Base-by-base conservation (phyloP, 2,888 invertebrate species). In the Portevinia maculata region DNA sequence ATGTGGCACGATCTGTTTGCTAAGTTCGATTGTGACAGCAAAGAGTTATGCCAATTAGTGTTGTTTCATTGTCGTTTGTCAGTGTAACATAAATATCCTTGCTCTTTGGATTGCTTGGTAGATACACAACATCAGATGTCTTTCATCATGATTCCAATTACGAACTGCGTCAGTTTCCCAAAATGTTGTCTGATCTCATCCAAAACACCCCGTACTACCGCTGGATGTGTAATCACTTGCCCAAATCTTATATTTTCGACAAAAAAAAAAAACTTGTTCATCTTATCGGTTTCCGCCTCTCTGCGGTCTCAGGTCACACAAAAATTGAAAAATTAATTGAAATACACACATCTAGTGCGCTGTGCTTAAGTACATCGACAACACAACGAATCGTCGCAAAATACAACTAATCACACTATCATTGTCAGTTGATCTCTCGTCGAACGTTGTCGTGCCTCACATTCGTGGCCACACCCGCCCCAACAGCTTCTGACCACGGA, bases 291-390 rank as follows among this genome's bases (percentile, higher is more conserved):
- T 75, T 76, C 59, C 81, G 81, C 48, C 70, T 70, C 21, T 57
- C 9, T 24, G 41, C 15, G 53, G 15, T 44, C 17, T 13, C 28
- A 60, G 52, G 62, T 17, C 21, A 62, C 70, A 65, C 53, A 60
- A 71, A 81, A 76, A 81, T 81, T 81, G 75, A 71, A 81, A n/a
- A 81, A 81, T 75, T 81, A 81, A 81, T 81, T 81, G 81, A 81
- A 75, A 81, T 52, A 71, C 70, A 75, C 57, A 75, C 60, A 71
- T 64, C 59, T 52, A 69, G 62, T 21, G 69, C 48, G 71, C 64
- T 65, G 75, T 46, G 75, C 74, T 71, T 55, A 71, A 53, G 64
- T 32, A 70, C 75, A 60, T 64, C 39, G 57, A 74, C 69, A 71
- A 50, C 65, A 70, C 53, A 81, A 75, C 70, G 75, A 81, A 81